Conservation (phyloP, 2,113 vertebrate genomes). For the Pygoscelis antarcticus region DNA sequence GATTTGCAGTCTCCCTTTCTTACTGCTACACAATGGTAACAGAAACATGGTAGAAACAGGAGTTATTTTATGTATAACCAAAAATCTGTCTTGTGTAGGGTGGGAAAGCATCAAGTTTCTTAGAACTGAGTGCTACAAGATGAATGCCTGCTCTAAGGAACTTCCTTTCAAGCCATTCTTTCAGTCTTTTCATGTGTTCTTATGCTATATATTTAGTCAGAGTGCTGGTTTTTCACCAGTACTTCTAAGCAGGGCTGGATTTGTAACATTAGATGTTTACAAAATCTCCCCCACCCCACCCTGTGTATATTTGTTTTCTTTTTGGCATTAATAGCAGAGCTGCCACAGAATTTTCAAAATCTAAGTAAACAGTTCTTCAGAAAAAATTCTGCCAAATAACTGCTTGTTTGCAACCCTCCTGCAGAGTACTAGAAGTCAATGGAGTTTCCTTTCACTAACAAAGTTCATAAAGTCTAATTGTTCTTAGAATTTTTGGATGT, state of each 20-base stretch:
- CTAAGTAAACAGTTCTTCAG: background rate
- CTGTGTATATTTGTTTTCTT: background rate
- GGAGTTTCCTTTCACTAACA: background rate
- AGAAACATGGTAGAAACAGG: background rate
- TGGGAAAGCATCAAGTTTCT: background rate
- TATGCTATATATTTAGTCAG: background rate
- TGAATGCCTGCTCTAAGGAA: background rate
- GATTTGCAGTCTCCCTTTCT: background rate
- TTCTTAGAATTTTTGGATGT: background rate
- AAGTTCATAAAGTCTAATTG: background rate
- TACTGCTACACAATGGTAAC: background rate
- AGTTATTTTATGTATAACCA: background rate
- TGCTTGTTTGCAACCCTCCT: background rate
- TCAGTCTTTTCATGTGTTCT: background rate
- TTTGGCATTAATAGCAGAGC: background rate
- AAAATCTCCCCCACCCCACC: background rate
- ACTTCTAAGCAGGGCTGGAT: background rate
- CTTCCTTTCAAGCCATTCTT: background rate
- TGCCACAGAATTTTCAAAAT: background rate
- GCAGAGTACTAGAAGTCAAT: background rate
- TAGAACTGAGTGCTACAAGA: background rate
- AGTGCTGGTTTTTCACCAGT: background rate
- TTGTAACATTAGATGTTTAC: background rate
- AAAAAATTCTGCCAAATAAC: background rate
- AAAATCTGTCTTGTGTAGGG: background rate